These are phyloP conservation scores for Himalopsyche kuldschensis DNA, from an alignment of 2,888 invertebrate genomes.

Conservation along the genomic window DNA sequence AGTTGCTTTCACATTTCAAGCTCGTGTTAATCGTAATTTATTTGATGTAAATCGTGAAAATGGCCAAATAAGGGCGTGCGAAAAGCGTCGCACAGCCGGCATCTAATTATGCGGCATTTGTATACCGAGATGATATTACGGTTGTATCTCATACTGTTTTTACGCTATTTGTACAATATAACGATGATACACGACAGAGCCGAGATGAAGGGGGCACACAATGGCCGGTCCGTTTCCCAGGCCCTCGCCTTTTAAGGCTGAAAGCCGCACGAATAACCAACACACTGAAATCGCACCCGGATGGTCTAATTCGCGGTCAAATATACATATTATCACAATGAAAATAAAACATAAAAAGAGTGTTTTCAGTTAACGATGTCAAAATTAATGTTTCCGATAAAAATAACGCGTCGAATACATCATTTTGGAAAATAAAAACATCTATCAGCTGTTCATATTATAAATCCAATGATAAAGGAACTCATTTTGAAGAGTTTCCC, in stretches of 20 bases:
- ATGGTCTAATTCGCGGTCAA: neutral
- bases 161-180: neutral
- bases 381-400: too few relatives aligned
- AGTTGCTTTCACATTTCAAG: neutral
- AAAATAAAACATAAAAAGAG: too few relatives aligned
- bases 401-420: too few relatives aligned
- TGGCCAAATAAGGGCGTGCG: neutral
- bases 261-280: neutral
- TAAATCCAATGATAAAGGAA: too few relatives aligned
- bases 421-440: too few relatives aligned
- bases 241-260: neutral
- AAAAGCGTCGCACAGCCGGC: neutral
- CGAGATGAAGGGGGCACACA: neutral
- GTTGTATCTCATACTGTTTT: neutral
- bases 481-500: too few relatives aligned
- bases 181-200: neutral
- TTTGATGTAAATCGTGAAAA: neutral
- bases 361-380: too few relatives aligned
- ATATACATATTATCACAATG: neutral
- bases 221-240: neutral
- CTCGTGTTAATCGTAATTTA: neutral
- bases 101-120: neutral
- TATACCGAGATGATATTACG: neutral
- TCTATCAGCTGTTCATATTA: too few relatives aligned
- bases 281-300: neutral